Percentiles rank a stretch among this genome's conserved stretches.
Conservation (phyloP, 2,797 vertebrate genomes). For the Okamejei kenojei region DNA sequence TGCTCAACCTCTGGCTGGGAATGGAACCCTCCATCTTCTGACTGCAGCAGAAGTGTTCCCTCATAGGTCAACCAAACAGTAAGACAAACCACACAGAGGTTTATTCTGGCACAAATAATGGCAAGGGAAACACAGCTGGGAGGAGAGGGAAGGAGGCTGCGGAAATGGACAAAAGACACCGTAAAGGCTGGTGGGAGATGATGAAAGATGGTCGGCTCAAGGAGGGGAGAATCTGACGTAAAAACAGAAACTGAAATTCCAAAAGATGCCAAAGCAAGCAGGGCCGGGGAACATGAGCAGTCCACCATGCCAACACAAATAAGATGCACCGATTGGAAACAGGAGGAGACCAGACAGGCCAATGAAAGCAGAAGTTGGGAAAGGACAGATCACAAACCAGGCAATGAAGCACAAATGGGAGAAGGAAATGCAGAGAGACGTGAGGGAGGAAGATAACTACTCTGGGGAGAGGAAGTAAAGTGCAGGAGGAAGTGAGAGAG, state of each 20-base stretch:
- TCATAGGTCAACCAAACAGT: background rate
- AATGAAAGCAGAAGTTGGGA: background rate
- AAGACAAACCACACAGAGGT: background rate
- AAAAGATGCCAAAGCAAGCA: constrained; percentile 8
- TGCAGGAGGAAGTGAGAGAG: background rate
- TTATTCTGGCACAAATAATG: background rate
- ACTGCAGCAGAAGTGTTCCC: background rate
- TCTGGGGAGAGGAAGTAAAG: background rate
- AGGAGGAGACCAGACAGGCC: background rate
- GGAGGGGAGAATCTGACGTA: background rate
- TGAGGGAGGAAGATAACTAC: background rate
- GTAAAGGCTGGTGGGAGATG: background rate
- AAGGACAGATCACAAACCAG: background rate
- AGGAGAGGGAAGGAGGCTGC: background rate
- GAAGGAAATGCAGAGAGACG: background rate
- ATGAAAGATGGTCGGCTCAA: background rate
- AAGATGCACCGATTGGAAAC: background rate
- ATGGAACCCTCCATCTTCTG: background rate
- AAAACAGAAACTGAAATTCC: background rate
- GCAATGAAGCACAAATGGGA: background rate
- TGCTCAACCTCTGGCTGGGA: background rate
- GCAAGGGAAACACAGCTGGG: background rate
- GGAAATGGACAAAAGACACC: background rate
- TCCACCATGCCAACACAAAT: background rate
- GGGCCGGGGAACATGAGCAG: background rate